A percentile compares a stretch with the other conserved stretches of the same genome.
Evolutionary conservation across 1,140 invertebrate genomes (phyloP).

Genomic region (Drosophila ercepeae): DNA sequence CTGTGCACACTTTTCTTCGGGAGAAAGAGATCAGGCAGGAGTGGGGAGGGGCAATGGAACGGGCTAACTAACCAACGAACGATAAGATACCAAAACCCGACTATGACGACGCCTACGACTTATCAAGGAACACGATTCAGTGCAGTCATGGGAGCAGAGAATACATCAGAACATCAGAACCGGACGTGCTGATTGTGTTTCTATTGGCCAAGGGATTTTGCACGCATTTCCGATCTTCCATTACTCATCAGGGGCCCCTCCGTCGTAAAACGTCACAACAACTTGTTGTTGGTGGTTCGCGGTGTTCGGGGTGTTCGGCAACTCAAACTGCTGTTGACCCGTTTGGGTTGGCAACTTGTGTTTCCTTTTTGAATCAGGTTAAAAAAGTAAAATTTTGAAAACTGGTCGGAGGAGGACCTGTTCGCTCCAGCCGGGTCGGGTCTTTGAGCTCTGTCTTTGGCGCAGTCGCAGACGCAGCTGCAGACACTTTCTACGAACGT

Average conservation of each 20-base stretch:
- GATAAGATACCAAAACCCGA: constrained; percentile 61
- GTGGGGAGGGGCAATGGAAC: constrained; percentile 20
- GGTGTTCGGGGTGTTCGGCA: too few relatives aligned
- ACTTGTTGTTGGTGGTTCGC: constrained; percentile 50
- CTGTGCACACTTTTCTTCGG: constrained; percentile 27
- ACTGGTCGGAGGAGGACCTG: constrained; percentile 68
- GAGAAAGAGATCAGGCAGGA: not conserved
- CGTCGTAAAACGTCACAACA: constrained; percentile 26
- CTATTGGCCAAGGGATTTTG: constrained; percentile 60
- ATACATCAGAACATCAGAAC: constrained; percentile 6
- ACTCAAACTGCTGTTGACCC: constrained; percentile 57
- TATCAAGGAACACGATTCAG: constrained; percentile 41
- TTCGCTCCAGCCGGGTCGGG: constrained; percentile 19
- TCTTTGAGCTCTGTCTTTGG: constrained; percentile 17
- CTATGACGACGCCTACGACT: constrained; percentile 51
- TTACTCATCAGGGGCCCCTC: constrained; percentile 52
- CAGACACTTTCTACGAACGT: constrained; percentile 67
- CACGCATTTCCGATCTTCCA: constrained; percentile 62
- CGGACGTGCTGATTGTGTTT: constrained; percentile 55
- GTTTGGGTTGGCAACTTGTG: constrained; percentile 42
- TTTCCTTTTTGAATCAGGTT: constrained; percentile 74
- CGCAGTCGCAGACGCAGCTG: constrained; percentile 11
- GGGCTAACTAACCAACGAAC: constrained; percentile 61
- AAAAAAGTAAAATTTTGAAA: constrained; percentile 67
- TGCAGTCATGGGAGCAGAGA: constrained; percentile 12